Evolutionary conservation across 35 echinoderm and acorn worm species (phyloP).

Genomic region (Amphiura filiformis): DNA sequence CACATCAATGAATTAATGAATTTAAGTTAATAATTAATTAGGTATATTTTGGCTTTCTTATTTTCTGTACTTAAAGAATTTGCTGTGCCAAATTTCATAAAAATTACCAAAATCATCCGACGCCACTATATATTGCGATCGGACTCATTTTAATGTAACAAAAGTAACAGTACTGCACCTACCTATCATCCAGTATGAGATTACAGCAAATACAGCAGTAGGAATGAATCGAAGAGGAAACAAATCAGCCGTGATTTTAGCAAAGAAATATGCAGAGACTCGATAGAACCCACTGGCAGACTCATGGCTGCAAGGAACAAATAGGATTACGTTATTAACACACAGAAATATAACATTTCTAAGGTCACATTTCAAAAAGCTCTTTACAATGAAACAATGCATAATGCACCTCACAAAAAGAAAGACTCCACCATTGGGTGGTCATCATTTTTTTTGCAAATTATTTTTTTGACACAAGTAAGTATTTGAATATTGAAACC

Average conservation of each 20-base stretch:
- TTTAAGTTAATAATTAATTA: too few species aligned
- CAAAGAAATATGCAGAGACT: slow-evolving; percentile 70
- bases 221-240: slow-evolving; percentile 64
- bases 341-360: neutral
- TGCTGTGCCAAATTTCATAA: too few species aligned
- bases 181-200: slow-evolving; percentile 92
- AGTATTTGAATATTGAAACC: too few species aligned
- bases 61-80: too few species aligned
- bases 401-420: neutral
- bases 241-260: slow-evolving; percentile 70
- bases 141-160: too few species aligned
- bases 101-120: too few species aligned
- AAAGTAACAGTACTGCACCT: slow-evolving; percentile 2
- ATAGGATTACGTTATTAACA: neutral
- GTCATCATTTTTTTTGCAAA: too few species aligned
- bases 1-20: too few species aligned
- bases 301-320: slow-evolving; percentile 62
- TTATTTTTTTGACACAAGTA: too few species aligned
- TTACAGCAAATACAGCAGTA: slow-evolving; percentile 42
- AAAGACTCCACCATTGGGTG: neutral
- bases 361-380: neutral
- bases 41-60: too few species aligned
- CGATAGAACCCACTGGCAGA: slow-evolving; percentile 78
- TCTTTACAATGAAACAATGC: neutral
- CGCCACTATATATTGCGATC: too few species aligned